Percentiles rank a stretch among this genome's conserved stretches.
These are phyloP conservation scores for Coptodon bakossiorum DNA, from an alignment of 2,113 vertebrate species.

Conservation along the genomic window DNA sequence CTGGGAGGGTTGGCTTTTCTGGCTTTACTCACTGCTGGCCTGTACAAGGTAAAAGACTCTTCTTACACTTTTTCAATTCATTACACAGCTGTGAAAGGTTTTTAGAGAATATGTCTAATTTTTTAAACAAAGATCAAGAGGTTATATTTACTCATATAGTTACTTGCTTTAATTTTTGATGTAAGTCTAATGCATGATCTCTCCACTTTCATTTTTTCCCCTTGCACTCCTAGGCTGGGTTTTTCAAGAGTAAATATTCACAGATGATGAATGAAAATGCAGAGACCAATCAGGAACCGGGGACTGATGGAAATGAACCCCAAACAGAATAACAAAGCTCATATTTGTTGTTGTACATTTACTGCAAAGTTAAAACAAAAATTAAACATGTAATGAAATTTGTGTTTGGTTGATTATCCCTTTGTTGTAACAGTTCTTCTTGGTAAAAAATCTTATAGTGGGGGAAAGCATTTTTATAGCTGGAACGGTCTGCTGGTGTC, in stretches of 20 bases:
- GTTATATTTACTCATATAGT: background rate
- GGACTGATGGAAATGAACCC: background rate
- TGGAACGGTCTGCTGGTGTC: background rate
- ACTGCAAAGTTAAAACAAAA: background rate
- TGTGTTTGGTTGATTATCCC: background rate
- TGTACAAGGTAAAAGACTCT: conserved; percentile 71
- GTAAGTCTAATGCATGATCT: background rate
- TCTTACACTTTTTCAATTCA: background rate
- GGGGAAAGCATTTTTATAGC: background rate
- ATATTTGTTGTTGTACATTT: background rate
- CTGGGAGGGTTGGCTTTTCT: conserved; percentile 74
- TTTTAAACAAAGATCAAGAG: background rate
- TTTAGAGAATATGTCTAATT: background rate
- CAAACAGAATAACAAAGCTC: background rate
- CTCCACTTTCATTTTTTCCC: background rate
- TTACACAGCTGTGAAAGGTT: background rate
- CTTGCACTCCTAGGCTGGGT: conserved; percentile 71
- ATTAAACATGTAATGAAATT: background rate
- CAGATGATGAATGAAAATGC: conserved; percentile 54
- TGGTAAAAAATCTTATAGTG: background rate
- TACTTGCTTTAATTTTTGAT: background rate
- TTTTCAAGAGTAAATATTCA: conserved; percentile 79
- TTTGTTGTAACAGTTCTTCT: background rate
- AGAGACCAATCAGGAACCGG: background rate
- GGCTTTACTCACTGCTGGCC: conserved; percentile 54